Percentiles rank a stretch among this genome's conserved stretches.
These are phyloP conservation scores for Heterodera schachtii DNA, from an alignment of 1,140 invertebrate species.

Conservation along the genomic window DNA sequence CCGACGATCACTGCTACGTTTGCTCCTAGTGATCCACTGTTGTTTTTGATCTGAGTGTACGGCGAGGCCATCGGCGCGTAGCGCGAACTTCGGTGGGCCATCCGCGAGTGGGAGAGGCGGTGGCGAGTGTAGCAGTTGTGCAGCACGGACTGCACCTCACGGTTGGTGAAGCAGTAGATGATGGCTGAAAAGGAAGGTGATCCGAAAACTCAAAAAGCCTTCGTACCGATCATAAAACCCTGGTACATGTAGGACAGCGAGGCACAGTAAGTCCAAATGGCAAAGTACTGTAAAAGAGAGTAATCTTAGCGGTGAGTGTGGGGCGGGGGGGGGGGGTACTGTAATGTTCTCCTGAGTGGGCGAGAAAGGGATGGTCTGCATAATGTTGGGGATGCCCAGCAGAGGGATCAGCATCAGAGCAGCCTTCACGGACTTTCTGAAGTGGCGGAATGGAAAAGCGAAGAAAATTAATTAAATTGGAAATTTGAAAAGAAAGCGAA, in stretches of 20 bases:
- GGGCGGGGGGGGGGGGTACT: constrained; percentile 21
- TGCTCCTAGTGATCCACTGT: not conserved
- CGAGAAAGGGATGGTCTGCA: constrained; percentile 65
- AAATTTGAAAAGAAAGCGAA: too few species aligned
- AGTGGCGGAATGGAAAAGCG: constrained; percentile 4
- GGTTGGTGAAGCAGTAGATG: constrained; percentile 65
- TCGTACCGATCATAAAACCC: constrained; percentile 57
- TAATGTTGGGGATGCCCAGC: constrained; percentile 64
- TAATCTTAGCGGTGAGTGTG: not conserved
- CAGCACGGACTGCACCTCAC: constrained; percentile 58
- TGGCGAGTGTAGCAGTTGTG: constrained; percentile 58
- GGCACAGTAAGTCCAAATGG: constrained; percentile 64
- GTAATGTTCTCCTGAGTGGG: constrained; percentile 66
- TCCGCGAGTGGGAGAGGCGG: constrained; percentile 52
- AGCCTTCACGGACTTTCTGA: constrained; percentile 64
- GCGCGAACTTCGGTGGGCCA: constrained; percentile 57
- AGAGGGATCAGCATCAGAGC: constrained; percentile 65
- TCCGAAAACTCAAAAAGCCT: not conserved
- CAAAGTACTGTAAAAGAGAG: constrained; percentile 56
- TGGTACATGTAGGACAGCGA: constrained; percentile 66
- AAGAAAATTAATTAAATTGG: constrained; percentile 9
- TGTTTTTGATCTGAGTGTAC: constrained; percentile 20
- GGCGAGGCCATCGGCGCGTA: constrained; percentile 14
- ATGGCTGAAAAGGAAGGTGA: constrained; percentile 44
- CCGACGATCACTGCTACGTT: not conserved